Evolutionary conservation across 2,113 vertebrate species (phyloP).

Genomic region (Piprites chloris): DNA sequence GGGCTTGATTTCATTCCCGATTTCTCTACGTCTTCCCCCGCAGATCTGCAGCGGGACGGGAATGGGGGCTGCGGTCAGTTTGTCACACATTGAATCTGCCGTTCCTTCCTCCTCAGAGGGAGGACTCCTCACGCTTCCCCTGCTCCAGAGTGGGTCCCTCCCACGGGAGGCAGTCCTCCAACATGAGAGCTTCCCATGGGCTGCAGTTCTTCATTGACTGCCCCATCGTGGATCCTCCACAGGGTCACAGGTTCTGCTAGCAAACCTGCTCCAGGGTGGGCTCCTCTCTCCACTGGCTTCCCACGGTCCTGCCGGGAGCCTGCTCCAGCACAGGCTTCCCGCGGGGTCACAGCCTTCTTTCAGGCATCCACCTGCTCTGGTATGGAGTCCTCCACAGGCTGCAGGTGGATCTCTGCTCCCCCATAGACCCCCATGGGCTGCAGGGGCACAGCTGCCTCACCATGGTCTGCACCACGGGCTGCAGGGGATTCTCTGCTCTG

Average conservation of each 20-base stretch:
- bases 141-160: fast-evolving
- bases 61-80: neutral
- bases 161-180: neutral
- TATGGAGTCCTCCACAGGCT: fast-evolving
- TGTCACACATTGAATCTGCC: neutral
- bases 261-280: neutral
- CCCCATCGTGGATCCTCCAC: neutral
- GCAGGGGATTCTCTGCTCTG: neutral
- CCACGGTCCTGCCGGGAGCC: neutral
- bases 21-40: neutral
- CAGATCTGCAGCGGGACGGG: too few species aligned
- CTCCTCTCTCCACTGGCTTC: neutral
- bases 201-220: too few species aligned
- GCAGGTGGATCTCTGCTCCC: neutral
- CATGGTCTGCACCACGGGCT: neutral
- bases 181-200: neutral
- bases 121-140: neutral
- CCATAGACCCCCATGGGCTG: neutral
- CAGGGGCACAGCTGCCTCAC: neutral
- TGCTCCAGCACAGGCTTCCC: neutral
- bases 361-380: neutral
- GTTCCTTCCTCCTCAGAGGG: neutral
- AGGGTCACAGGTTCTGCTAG: neutral
- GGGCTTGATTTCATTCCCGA: neutral
- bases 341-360: neutral